Percentiles rank a stretch among this genome's conserved stretches.
Evolutionary conservation across 2,113 vertebrate species (phyloP).

Genomic region (Paralichthys olivaceus): DNA sequence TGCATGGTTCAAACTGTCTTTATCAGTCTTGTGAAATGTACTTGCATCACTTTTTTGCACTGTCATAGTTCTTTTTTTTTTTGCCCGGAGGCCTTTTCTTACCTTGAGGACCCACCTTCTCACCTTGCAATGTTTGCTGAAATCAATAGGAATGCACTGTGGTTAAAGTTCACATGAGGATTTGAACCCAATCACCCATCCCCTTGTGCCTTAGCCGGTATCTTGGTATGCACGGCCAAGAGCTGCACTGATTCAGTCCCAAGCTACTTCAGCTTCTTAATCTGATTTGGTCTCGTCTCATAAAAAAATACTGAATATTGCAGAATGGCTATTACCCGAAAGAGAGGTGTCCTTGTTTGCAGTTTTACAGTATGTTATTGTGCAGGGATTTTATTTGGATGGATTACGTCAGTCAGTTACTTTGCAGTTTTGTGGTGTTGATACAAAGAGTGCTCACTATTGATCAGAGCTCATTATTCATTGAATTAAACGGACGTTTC

Average conservation of each 20-base stretch:
- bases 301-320: conserved; percentile 15
- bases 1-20: neutral
- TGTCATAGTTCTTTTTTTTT: neutral
- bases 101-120: conserved; percentile 53
- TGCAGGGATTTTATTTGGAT: too few species aligned
- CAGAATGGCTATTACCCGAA: neutral
- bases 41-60: conserved; percentile 14
- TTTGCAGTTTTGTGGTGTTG: conserved; percentile 6
- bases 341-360: conserved; percentile 41
- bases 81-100: conserved; percentile 3
- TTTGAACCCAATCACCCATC: conserved; percentile 57
- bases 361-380: neutral
- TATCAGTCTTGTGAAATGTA: neutral
- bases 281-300: neutral
- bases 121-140: conserved; percentile 62
- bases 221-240: conserved; percentile 25
- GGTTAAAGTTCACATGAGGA: conserved; percentile 79
- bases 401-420: neutral
- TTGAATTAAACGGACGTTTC: neutral
- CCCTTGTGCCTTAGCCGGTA: conserved; percentile 17
- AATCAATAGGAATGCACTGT: conserved; percentile 75
- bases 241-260: conserved; percentile 22
- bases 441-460: neutral
- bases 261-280: conserved; percentile 3
- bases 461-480: conserved; percentile 22